Conservation (phyloP, 2,113 vertebrate species). For the Sporophila hypoxantha region DNA sequence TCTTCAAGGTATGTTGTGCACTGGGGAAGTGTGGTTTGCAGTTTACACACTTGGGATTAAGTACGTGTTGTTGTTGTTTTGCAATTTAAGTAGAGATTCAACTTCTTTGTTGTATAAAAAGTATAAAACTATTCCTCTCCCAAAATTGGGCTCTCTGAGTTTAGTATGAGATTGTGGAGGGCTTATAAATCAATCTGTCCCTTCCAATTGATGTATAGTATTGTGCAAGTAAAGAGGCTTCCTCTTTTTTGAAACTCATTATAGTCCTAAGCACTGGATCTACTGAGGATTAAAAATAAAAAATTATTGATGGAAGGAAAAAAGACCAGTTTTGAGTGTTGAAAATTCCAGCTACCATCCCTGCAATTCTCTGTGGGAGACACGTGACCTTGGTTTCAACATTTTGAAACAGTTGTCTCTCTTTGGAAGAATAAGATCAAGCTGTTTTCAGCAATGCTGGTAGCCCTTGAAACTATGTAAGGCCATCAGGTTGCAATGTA, state of each 20-base stretch:
- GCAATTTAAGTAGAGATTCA: not conserved
- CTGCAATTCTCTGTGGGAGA: not conserved
- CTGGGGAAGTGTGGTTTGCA: not conserved
- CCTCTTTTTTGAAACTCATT: not conserved
- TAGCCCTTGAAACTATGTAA: not conserved
- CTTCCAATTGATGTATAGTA: not conserved
- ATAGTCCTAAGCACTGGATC: not conserved
- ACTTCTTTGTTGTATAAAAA: not conserved
- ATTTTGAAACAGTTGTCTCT: not conserved
- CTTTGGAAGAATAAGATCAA: not conserved
- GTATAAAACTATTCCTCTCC: not conserved
- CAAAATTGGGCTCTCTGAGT: not conserved
- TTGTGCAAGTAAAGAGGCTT: not conserved
- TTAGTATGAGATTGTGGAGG: not conserved
- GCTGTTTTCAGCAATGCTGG: not conserved
- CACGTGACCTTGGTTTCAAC: not conserved
- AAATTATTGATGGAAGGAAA: not conserved
- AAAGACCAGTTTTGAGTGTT: not conserved
- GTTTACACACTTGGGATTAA: not conserved
- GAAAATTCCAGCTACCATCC: not conserved
- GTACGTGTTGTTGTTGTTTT: not conserved
- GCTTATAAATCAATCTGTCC: not conserved
- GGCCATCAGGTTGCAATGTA: not conserved
- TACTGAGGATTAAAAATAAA: not conserved
- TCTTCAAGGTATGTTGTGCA: conserved; percentile 63